These are phyloP conservation scores for Ecdyonurus torrentis DNA, from an alignment of 2,888 invertebrate genomes.

Conservation along the genomic window DNA sequence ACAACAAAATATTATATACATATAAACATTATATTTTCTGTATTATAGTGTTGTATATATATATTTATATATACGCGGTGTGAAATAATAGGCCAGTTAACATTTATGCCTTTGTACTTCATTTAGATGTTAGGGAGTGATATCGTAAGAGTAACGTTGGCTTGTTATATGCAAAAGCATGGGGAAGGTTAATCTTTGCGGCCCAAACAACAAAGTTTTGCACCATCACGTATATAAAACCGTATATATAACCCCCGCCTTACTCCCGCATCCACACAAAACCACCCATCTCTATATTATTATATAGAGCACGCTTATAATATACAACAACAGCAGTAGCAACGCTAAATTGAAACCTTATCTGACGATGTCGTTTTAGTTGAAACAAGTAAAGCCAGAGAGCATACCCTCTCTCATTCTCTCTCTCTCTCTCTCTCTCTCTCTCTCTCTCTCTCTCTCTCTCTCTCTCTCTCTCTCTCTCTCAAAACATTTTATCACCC, in stretches of 20 bases:
- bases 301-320: neutral
- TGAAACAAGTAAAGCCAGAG: neutral
- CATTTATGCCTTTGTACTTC: slow-evolving; percentile 17
- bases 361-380: slow-evolving; percentile 9
- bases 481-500: neutral
- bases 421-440: neutral
- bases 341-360: slow-evolving; percentile 16
- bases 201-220: slow-evolving; percentile 14
- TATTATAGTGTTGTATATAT: neutral
- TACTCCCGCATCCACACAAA: neutral
- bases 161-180: neutral
- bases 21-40: neutral
- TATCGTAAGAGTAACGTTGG: neutral
- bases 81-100: slow-evolving; percentile 13
- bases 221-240: slow-evolving; percentile 3
- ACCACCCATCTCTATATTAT: neutral
- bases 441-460: neutral
- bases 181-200: slow-evolving; percentile 13
- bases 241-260: neutral
- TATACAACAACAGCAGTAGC: neutral
- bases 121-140: slow-evolving; percentile 13
- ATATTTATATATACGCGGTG: neutral
- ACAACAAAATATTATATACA: neutral
- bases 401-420: neutral
- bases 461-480: neutral